Percentiles rank a stretch among this genome's conserved stretches.
These are phyloP conservation scores for Todiramphus chloris DNA, from an alignment of 2,113 vertebrate species.

Conservation along the genomic window DNA sequence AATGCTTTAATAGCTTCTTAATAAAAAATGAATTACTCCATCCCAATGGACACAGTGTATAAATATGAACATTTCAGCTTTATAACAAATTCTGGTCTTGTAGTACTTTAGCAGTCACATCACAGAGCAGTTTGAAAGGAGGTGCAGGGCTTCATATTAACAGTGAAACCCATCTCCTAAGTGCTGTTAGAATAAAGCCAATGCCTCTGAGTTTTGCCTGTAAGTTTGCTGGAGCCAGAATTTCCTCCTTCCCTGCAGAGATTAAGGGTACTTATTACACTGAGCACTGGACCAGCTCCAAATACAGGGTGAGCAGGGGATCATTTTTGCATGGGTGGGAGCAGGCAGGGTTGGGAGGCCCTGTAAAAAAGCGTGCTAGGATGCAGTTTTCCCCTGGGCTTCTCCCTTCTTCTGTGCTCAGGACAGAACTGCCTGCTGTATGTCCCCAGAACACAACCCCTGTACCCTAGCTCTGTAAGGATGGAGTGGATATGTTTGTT, in stretches of 20 bases:
- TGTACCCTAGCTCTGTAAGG: neutral
- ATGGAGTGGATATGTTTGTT: neutral
- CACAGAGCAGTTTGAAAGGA: conserved; percentile 10
- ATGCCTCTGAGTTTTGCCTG: neutral
- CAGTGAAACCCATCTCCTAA: neutral
- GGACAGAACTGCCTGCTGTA: neutral
- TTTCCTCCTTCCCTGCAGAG: neutral
- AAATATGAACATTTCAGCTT: conserved; percentile 50
- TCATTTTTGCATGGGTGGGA: rapidly evolving
- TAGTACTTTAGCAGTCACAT: conserved; percentile 34
- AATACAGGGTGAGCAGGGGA: neutral
- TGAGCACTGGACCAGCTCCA: neutral
- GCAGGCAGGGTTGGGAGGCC: neutral
- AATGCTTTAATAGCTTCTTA: conserved; percentile 42
- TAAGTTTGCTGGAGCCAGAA: neutral
- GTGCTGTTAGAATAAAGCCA: conserved; percentile 8
- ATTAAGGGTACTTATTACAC: neutral
- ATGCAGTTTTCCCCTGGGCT: neutral
- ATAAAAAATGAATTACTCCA: conserved; percentile 47
- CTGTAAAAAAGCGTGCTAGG: neutral
- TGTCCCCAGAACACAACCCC: rapidly evolving
- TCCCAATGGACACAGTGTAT: neutral
- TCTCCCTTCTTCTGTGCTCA: neutral
- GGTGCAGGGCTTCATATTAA: neutral
- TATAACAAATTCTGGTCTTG: neutral